Percentiles rank a stretch among this genome's conserved stretches.
phyloP scores from a whole-genome alignment of 2,797 vertebrate species.

The Mus minutoides region DNA sequence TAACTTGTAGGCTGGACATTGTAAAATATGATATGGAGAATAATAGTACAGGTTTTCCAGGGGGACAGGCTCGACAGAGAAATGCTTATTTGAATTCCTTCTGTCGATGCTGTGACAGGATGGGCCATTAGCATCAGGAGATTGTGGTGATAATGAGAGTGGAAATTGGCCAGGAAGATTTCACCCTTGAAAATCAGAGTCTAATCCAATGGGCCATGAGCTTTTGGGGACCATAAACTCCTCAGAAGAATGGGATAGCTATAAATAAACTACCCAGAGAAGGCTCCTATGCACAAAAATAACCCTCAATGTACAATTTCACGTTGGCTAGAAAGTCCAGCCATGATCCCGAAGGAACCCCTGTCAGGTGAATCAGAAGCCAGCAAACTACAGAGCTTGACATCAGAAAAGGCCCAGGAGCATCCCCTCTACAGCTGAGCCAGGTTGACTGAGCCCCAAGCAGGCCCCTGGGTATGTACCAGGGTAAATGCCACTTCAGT shows the following conservation, averaged over 20 bases:
- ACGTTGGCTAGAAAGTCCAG: neutral
- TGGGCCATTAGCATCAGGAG: neutral
- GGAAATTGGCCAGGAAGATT: neutral
- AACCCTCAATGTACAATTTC: neutral
- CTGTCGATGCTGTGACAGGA: neutral
- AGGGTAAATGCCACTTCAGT: fast-evolving
- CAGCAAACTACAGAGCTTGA: neutral
- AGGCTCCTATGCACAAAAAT: neutral
- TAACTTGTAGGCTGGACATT: neutral
- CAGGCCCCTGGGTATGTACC: neutral
- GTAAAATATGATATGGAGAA: neutral
- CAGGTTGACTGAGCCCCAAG: neutral
- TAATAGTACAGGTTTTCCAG: neutral
- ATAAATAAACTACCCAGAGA: neutral
- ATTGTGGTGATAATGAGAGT: neutral
- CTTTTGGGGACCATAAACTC: neutral
- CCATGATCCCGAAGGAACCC: neutral
- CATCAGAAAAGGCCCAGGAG: neutral
- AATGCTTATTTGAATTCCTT: conserved; percentile 15
- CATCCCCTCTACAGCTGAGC: neutral
- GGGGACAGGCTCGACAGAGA: neutral
- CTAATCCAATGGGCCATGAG: neutral
- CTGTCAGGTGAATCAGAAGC: neutral
- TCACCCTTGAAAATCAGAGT: conserved; percentile 36
- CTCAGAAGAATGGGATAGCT: neutral